Evolutionary conservation across 2,797 vertebrate genomes (phyloP).

Genomic region (Simalia tracyae): DNA sequence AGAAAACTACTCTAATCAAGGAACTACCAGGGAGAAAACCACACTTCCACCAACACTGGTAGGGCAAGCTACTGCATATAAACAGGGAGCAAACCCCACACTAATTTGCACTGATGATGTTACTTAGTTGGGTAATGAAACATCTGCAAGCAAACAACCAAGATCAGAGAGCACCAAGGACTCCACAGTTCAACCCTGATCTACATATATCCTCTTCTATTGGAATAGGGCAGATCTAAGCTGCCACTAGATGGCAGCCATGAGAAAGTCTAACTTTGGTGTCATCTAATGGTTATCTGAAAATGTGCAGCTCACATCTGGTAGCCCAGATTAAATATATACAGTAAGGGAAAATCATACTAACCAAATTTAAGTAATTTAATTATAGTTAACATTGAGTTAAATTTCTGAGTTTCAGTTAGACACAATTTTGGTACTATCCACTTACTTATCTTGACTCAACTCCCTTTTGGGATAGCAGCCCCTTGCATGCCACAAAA

Average conservation of each 20-base stretch:
- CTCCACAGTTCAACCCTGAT: too few relatives aligned
- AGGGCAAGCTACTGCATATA: too few relatives aligned
- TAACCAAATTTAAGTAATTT: neutral
- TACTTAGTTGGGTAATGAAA: too few relatives aligned
- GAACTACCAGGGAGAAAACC: too few relatives aligned
- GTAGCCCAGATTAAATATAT: neutral
- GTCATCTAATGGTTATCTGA: neutral
- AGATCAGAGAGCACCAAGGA: too few relatives aligned
- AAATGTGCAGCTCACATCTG: neutral
- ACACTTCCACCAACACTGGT: too few relatives aligned
- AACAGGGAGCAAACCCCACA: too few relatives aligned
- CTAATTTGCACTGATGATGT: too few relatives aligned
- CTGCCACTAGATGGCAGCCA: neutral
- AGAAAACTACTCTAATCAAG: too few relatives aligned
- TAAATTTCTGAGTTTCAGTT: neutral
- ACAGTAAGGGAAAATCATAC: neutral
- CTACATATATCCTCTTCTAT: too few relatives aligned
- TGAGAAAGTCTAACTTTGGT: neutral
- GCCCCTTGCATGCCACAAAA: neutral
- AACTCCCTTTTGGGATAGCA: neutral
- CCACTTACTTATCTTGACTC: neutral
- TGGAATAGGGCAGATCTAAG: neutral
- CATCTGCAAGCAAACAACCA: too few relatives aligned
- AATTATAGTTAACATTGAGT: neutral
- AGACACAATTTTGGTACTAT: neutral